Evolutionary conservation across 2,113 vertebrate species (phyloP), one percentile per base, ranked within the genome.

Genomic region (Syngnathus floridae): DNA sequence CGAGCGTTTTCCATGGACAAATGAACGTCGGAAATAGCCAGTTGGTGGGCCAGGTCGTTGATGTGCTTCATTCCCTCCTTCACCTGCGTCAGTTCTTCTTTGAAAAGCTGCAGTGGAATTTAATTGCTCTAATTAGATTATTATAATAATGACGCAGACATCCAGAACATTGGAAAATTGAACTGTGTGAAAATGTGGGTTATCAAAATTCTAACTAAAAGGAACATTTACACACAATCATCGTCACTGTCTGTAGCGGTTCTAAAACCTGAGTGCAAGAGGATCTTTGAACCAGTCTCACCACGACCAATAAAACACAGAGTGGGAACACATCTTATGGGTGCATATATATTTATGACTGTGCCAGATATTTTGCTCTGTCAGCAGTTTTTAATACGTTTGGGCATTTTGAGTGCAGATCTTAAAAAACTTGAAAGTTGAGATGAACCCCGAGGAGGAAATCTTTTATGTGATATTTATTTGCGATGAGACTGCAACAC

Each of bases 11-110:
- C 97, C 93, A 97, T 92, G 68, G 96, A 98, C 72, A 99, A 88
- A 70, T 99, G 97, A 19, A 99, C 97, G 67, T 98, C 94, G 0
- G 95, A 94, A 82, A 98, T 93, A 37, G 97, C 97, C 70, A 99
- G 91, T 80, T 99, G 94, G 85, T 99, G 97, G 0, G 97, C 96
- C 54, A 97, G 89, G 71, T 99, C 97, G 73, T 99, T 98, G 65
- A 96, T 88, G 65, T 93, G 87, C 80, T 95, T 97, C 90, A 96
- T 94, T 41, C 94, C 95, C 64, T 98, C 95, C 85, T 96, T 96
- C 83, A 98, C 84, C 40, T 95, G 93, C 11, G 89, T 90, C 52
- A 98, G 90, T 80, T 99, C 95, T 79, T 99, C 95, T 81, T 95
- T 97, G 86, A 98, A 98, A 46, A 98, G 82, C 97, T 99, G 75